Evolutionary conservation across 2,888 invertebrate species (phyloP), one percentile per base, ranked within the genome.

Genomic region (Seira musarum): DNA sequence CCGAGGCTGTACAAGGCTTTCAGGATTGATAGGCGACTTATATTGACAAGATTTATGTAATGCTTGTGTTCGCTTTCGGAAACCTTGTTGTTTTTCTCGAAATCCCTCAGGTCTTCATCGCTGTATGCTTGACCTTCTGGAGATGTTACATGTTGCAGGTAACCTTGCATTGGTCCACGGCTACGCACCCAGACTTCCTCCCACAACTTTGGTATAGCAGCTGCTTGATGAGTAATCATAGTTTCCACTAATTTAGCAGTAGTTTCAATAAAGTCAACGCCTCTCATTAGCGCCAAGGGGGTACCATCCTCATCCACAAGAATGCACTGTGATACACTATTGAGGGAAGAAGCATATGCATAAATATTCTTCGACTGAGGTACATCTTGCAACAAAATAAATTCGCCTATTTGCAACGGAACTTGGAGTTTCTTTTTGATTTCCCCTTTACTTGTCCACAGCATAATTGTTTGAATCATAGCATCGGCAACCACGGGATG

Each of bases 401-500:
- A 80, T 10, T 70, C 64, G 2, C 40, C 75, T 15, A 80, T 66
- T 1, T 46, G 40, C 3, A 75, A 57, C 2, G 80, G 63, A 60
- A 66, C 19, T 19, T 25, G 8, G 19, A 74, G 25, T 22, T 74
- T 24, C 53, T 63, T 64, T n/a, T 53, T 46, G 8, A 61, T 17
- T 21, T 40, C 17, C 40, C 19, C 53, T 63, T 64, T 69, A 40
- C 25, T 25, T 57, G 49, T 60, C 57, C n/a, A 65, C 21, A 46
- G 21, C 22, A 70, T 70, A 2, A 70, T 13, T 1, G 70, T 49
- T 24, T 77, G 77, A 22, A 77, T 77, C 53, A 77, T 22, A 0
- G 74, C 65, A 35, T 80, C 83, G 1, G 49, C 24, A 6, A 83
- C 60, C 1, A 83, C 77, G 0, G 83, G 83, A 63, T 83, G 83